A percentile compares a stretch with the other conserved stretches of the same genome.
phyloP scores from a whole-genome alignment of 2,797 vertebrate species.

The Decapterus maruadsi region DNA sequence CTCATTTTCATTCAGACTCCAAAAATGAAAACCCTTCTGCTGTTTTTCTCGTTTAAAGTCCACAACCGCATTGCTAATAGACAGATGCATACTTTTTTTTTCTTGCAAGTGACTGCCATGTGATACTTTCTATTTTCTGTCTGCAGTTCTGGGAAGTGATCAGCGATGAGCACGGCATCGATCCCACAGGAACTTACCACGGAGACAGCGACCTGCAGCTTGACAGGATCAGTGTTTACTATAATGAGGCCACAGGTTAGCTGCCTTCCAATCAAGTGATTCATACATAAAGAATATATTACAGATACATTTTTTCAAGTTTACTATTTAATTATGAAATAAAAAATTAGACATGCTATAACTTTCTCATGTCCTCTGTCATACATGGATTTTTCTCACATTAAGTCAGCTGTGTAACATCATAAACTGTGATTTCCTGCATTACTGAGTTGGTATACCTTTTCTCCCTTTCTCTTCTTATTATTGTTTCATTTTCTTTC shows the following conservation, averaged over 20 bases:
- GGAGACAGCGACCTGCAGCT: constrained; percentile 90
- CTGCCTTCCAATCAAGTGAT: not conserved
- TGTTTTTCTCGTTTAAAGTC: constrained; percentile 62
- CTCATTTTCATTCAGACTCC: constrained; percentile 40
- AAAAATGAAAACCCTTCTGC: constrained; percentile 58
- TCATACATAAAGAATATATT: not conserved
- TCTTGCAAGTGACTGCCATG: constrained; percentile 56
- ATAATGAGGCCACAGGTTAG: constrained; percentile 89
- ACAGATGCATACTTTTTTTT: constrained; percentile 33
- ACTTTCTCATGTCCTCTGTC: constrained; percentile 1
- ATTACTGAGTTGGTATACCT: constrained; percentile 62
- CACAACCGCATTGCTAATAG: constrained; percentile 44
- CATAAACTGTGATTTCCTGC: constrained; percentile 6
- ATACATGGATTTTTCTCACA: constrained; percentile 5
- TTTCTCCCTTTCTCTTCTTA: not conserved
- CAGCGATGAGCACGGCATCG: constrained; percentile 90
- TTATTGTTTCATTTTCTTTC: constrained; percentile 31
- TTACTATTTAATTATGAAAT: constrained; percentile 3
- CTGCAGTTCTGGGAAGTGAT: constrained; percentile 91
- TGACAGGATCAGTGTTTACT: constrained; percentile 90
- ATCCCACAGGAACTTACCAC: constrained; percentile 88
- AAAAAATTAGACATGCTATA: constrained; percentile 2
- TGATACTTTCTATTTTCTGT: constrained; percentile 69
- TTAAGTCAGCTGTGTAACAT: constrained; percentile 4
- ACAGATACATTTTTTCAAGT: not conserved